These are phyloP conservation scores for Anaspis maculata DNA, from an alignment of 2,888 invertebrate genomes.

Conservation along the genomic window DNA sequence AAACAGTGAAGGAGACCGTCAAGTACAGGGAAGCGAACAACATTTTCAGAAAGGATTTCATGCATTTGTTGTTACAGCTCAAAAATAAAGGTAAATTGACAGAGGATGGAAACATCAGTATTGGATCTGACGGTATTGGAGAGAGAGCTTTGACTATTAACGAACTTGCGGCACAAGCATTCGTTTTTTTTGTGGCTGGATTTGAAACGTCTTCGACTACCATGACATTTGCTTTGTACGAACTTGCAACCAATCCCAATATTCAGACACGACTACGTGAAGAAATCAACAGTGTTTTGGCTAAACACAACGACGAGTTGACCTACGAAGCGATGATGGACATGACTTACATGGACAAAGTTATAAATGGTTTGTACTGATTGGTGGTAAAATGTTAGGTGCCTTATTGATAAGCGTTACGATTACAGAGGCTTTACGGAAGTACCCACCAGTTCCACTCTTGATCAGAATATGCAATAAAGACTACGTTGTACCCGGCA, in stretches of 20 bases:
- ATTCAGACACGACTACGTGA: constrained; percentile 21
- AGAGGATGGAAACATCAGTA: constrained; percentile 15
- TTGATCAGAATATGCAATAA: constrained; percentile 19
- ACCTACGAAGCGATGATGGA: constrained; percentile 23
- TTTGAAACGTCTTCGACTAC: constrained; percentile 26
- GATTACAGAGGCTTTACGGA: constrained; percentile 34
- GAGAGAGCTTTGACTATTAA: constrained; percentile 11
- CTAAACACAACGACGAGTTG: constrained; percentile 18
- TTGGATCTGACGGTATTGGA: constrained; percentile 4
- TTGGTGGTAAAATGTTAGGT: not conserved
- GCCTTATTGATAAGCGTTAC: not conserved
- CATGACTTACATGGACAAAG: constrained; percentile 23
- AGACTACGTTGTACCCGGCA: constrained; percentile 27
- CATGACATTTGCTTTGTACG: constrained; percentile 22
- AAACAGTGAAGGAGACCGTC: constrained; percentile 39
- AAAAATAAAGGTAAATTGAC: constrained; percentile 35
- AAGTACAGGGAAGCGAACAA: constrained; percentile 41
- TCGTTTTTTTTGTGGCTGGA: constrained; percentile 23
- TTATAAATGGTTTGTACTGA: constrained; percentile 22
- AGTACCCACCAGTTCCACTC: constrained; percentile 29
- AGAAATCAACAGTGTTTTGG: constrained; percentile 18
- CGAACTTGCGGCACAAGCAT: constrained; percentile 16
- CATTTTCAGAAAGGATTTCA: constrained; percentile 45
- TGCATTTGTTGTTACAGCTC: constrained; percentile 46
- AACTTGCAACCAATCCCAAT: constrained; percentile 20